phyloP scores from a whole-genome alignment of 2,888 invertebrate genomes.

The Villa cingulata region DNA sequence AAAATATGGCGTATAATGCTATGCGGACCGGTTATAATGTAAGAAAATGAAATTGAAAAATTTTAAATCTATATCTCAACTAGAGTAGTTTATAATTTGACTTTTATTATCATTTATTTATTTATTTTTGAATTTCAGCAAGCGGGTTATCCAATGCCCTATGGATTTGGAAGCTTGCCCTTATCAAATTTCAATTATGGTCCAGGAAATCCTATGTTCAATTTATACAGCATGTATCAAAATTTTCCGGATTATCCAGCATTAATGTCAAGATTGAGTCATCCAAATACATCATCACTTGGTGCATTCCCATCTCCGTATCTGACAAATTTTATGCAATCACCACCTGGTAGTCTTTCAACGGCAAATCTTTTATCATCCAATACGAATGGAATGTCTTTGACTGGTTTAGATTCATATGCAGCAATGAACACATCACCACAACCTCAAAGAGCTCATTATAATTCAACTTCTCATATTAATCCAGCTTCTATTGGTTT shows the following conservation, averaged over 20 bases:
- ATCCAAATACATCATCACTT: neutral
- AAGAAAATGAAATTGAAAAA: no score
- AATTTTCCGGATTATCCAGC: constrained; percentile 1
- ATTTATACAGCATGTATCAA: constrained; percentile 10
- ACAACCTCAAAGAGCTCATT: neutral
- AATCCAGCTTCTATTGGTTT: no score
- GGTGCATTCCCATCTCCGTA: neutral
- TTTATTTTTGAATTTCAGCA: no score
- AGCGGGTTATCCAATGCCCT: neutral
- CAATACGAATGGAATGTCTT: neutral
- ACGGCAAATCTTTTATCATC: neutral
- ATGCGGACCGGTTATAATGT: neutral
- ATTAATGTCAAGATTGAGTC: constrained; percentile 1
- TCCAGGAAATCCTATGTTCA: constrained; percentile 4
- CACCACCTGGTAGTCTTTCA: neutral
- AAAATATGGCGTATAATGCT: neutral
- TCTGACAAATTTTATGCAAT: neutral
- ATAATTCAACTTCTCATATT: neutral
- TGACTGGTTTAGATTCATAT: no score
- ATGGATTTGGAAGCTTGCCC: neutral
- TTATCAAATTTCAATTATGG: neutral
- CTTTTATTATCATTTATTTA: no score
- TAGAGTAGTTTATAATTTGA: no score
- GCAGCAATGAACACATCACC: neutral
- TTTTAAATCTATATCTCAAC: no score